Conservation (phyloP, 2,888 invertebrate genomes). For the Calameuta filiformis region DNA sequence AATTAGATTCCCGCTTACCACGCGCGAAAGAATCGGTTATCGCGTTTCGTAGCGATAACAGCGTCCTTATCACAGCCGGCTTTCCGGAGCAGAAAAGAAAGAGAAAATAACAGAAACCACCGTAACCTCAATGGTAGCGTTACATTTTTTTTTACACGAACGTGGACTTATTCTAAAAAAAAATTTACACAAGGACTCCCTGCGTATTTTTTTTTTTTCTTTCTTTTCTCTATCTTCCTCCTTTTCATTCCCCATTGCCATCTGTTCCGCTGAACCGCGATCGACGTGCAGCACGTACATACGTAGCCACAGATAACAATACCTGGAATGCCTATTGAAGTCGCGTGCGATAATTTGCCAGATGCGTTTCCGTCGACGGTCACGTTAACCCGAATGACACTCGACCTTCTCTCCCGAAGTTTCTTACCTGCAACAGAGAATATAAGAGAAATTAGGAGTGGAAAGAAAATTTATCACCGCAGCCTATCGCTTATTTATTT, state of each 20-base stretch:
- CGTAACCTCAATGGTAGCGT: not conserved
- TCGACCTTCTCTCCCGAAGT: not conserved
- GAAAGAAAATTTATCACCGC: too few species aligned
- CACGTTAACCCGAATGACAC: not conserved
- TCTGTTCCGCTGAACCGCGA: slow-evolving; percentile 2
- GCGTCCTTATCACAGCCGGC: slow-evolving; percentile 27
- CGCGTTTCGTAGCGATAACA: slow-evolving; percentile 32
- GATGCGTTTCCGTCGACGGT: not conserved
- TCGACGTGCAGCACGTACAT: not conserved
- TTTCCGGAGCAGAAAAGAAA: not conserved
- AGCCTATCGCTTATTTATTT: not conserved
- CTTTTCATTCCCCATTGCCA: not conserved
- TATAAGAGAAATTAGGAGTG: not conserved
- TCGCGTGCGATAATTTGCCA: not conserved
- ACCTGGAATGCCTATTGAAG: not conserved
- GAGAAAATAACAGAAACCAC: not conserved
- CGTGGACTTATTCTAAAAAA: too few species aligned
- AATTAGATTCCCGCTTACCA: slow-evolving; percentile 8
- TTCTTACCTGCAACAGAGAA: slow-evolving; percentile 39
- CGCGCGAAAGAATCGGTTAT: slow-evolving; percentile 26
- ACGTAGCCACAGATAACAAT: not conserved
- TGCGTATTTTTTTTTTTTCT: not conserved
- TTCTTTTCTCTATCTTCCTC: not conserved
- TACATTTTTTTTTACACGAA: not conserved
- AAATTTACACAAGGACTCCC: not conserved